phyloP scores from a whole-genome alignment of 2,113 vertebrate species.

The Leptodactylus fuscus region DNA sequence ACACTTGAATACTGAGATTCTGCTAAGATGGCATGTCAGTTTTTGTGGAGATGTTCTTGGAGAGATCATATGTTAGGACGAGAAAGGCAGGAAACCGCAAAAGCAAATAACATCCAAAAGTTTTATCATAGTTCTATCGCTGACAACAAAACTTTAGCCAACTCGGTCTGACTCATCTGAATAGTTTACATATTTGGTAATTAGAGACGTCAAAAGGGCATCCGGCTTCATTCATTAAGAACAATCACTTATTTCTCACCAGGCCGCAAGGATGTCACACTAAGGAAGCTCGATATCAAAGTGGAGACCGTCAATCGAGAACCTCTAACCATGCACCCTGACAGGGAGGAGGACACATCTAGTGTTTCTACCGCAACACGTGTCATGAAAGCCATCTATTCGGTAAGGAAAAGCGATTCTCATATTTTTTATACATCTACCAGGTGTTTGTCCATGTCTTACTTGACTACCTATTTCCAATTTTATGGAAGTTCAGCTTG shows the following conservation, averaged over 20 bases:
- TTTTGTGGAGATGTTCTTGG: background rate
- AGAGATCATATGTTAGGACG: background rate
- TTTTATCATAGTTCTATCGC: background rate
- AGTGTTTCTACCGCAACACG: constrained; percentile 89
- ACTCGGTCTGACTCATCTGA: background rate
- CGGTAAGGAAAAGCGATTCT: constrained; percentile 72
- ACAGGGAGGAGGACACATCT: constrained; percentile 85
- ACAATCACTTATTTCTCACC: background rate
- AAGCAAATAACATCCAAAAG: background rate
- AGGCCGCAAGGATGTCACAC: constrained; percentile 91
- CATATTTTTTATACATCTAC: background rate
- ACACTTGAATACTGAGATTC: background rate
- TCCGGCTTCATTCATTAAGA: background rate
- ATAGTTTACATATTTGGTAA: background rate
- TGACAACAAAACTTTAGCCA: too few species aligned
- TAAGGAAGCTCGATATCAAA: constrained; percentile 95
- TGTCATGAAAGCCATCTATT: constrained; percentile 97
- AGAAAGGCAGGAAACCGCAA: background rate
- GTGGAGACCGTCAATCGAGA: constrained; percentile 97
- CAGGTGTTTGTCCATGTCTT: too few species aligned
- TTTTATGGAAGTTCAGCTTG: too few species aligned
- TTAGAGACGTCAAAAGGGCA: background rate
- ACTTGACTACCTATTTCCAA: too few species aligned
- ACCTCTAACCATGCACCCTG: constrained; percentile 79
- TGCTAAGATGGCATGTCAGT: background rate